Percentiles rank a stretch among this genome's conserved stretches.
These are phyloP conservation scores for Mythimna vitellina DNA, from an alignment of 2,888 invertebrate species.

Conservation along the genomic window DNA sequence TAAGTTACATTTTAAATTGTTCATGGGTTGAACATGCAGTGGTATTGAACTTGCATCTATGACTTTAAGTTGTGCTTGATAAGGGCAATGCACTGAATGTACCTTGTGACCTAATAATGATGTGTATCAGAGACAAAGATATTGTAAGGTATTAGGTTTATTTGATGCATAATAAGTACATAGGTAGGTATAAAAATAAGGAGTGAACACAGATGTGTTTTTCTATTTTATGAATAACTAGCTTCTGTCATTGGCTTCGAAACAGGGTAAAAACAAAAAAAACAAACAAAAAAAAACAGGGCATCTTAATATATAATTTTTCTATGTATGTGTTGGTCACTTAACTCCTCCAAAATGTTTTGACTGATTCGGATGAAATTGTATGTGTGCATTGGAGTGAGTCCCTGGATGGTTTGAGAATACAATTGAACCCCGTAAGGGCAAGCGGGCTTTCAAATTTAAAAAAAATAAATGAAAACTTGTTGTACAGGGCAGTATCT, in stretches of 20 bases:
- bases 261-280: background rate
- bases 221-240: background rate
- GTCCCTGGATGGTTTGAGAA: too few relatives aligned
- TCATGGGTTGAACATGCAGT: background rate
- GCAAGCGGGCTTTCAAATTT: too few relatives aligned
- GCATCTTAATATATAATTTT: too few relatives aligned
- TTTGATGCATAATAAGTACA: background rate
- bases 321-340: too few relatives aligned
- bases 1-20: background rate
- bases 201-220: background rate
- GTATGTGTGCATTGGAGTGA: too few relatives aligned
- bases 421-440: too few relatives aligned
- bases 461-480: too few relatives aligned
- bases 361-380: too few relatives aligned
- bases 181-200: constrained; percentile 2
- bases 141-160: constrained; percentile 7
- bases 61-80: constrained; percentile 21
- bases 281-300: too few relatives aligned
- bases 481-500: background rate
- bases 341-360: too few relatives aligned
- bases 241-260: background rate
- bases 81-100: constrained; percentile 40
- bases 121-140: background rate
- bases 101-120: constrained; percentile 40
- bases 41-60: constrained; percentile 37